phyloP scores from a whole-genome alignment of 2,888 invertebrate species.

The Pteria penguin region DNA sequence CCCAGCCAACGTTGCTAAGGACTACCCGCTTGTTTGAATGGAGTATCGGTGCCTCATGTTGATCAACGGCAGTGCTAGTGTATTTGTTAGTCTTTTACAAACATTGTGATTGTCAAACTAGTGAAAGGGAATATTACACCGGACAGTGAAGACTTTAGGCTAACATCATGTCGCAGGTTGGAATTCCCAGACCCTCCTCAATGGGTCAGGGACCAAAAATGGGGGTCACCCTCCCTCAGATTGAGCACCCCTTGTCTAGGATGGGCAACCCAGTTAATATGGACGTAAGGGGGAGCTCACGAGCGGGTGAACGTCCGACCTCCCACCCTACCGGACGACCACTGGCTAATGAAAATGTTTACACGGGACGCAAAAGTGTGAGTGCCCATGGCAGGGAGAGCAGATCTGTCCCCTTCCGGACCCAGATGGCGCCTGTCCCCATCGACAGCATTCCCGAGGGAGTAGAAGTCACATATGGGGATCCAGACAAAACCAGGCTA shows the following conservation, averaged over 20 bases:
- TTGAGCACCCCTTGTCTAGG: conserved; percentile 76
- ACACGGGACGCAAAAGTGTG: conserved; percentile 61
- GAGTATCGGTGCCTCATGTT: conserved; percentile 26
- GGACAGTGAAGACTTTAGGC: not conserved
- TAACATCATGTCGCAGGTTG: conserved; percentile 69
- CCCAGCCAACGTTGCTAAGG: conserved; percentile 60
- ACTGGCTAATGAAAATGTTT: conserved; percentile 67
- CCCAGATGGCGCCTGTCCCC: conserved; percentile 34
- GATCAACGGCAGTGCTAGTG: not conserved
- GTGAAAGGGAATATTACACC: not conserved
- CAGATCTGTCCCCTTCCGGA: conserved; percentile 48
- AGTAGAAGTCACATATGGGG: conserved; percentile 74
- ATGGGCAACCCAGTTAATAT: conserved; percentile 72
- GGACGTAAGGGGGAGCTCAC: conserved; percentile 74
- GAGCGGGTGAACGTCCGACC: conserved; percentile 65
- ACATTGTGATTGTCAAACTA: not conserved
- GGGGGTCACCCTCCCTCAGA: conserved; percentile 69
- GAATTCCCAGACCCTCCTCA: conserved; percentile 61
- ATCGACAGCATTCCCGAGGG: conserved; percentile 75
- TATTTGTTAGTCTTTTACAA: not conserved
- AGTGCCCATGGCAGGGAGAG: conserved; percentile 65
- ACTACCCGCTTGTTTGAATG: conserved; percentile 40
- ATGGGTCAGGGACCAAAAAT: conserved; percentile 48
- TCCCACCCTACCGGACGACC: conserved; percentile 69
- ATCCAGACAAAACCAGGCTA: conserved; percentile 73